Evolutionary conservation across 2,113 vertebrate species (phyloP), one percentile per base, ranked within the genome.

Genomic region (Carassius carassius): DNA sequence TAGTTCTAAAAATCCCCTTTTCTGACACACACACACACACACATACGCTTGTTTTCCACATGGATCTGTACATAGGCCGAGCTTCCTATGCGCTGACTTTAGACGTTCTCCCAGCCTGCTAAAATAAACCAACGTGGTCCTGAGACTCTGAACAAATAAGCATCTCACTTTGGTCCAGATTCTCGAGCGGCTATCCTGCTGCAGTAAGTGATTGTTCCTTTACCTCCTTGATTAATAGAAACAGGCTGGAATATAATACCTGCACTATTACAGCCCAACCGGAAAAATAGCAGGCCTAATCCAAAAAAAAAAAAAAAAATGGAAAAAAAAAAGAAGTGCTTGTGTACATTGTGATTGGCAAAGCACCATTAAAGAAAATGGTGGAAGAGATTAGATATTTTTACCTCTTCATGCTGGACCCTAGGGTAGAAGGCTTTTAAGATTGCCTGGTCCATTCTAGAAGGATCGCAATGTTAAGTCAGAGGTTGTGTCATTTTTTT

Each of bases 171-270:
- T 58, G 65, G 80, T 70, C 78, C 80, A 82, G 80, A 82, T 58
- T 35, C 80, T 82, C 14, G 12, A 82, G 67, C 49, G 21, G 13
- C 32, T 69, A 69, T 81, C 44, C 47, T 51, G 79, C 83, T 17
- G 65, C 51, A 78, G 80, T 85, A 75, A 85, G 75, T 75, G 63
- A 85, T 79, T 85, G 80, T 72, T 83, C 65, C 80, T 85, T 85
- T 88, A 83, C 80, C 76, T 80, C 81, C 13, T 80, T 83, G 84
- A 88, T 85, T 88, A 88, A 88, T 80, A 85, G 87, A 83, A 82
- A 82, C 78, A 47, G 84, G 14, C 35, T 44, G 81, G 37, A 83
- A 79, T 74, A 58, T 78, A 74, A 85, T 67, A 72, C 83, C 58
- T 37, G 75, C 35, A 19, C 69, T 54, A 29, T 69, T 87, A 76